These are phyloP conservation scores for Eospalax fontanierii DNA, from an alignment of 2,797 vertebrate genomes.

Conservation along the genomic window DNA sequence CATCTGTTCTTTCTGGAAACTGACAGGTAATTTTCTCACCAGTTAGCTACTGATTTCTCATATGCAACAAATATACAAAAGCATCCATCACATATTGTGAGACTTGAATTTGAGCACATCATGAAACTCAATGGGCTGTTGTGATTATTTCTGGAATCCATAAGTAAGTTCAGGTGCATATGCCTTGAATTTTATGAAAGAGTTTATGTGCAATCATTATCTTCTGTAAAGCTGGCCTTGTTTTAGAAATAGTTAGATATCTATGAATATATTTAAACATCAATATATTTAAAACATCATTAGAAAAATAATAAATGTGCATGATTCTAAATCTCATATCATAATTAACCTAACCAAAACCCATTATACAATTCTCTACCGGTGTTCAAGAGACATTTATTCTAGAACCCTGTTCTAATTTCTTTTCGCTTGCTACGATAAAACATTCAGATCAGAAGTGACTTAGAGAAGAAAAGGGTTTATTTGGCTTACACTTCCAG, in stretches of 20 bases:
- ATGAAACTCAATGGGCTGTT: slow-evolving; percentile 65
- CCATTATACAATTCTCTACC: too few species aligned
- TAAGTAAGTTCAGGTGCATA: slow-evolving; percentile 45
- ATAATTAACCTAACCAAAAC: not conserved
- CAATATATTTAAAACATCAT: slow-evolving; percentile 53
- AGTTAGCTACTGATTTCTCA: slow-evolving; percentile 71
- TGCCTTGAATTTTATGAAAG: slow-evolving; percentile 71
- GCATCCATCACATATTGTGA: slow-evolving; percentile 65
- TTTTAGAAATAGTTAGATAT: not conserved
- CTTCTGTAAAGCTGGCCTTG: slow-evolving; percentile 15
- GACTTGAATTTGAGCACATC: slow-evolving; percentile 34
- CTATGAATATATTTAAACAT: slow-evolving; percentile 28
- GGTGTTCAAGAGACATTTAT: not conserved
- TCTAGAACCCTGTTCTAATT: not conserved
- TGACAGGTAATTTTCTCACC: slow-evolving; percentile 81
- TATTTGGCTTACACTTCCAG: not conserved
- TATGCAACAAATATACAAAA: slow-evolving; percentile 69
- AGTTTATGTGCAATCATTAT: slow-evolving; percentile 58
- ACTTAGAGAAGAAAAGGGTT: not conserved
- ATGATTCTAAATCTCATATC: not conserved
- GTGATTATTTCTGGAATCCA: slow-evolving; percentile 61
- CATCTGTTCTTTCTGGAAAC: slow-evolving; percentile 70
- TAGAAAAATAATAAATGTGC: slow-evolving; percentile 44
- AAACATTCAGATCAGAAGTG: not conserved
- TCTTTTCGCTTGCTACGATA: not conserved